Evolutionary conservation across 2,888 invertebrate genomes (phyloP).

Genomic region (Synergus japonicus): DNA sequence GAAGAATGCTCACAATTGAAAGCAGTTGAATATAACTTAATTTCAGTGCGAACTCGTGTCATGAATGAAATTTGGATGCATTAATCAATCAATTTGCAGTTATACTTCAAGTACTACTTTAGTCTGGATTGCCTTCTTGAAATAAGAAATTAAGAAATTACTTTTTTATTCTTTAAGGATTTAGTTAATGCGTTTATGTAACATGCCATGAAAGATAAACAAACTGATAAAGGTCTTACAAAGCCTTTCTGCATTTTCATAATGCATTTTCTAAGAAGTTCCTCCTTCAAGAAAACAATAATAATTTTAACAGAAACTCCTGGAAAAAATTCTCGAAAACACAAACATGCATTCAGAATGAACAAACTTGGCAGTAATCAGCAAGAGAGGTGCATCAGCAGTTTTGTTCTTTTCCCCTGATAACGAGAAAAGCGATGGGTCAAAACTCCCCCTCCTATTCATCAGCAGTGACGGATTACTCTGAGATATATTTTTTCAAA

Average conservation of each 20-base stretch:
- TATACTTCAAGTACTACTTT: neutral
- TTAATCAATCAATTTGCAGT: neutral
- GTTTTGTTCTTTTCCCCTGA: conserved; percentile 30
- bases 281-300: conserved; percentile 23
- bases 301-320: conserved; percentile 30
- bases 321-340: conserved; percentile 33
- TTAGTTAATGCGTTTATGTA: neutral
- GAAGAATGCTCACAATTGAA: conserved; percentile 11
- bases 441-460: conserved; percentile 8
- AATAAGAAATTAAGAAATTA: neutral
- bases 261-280: conserved; percentile 16
- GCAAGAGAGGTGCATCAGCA: conserved; percentile 34
- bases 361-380: conserved; percentile 36
- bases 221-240: neutral
- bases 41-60: neutral
- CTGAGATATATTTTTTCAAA: neutral
- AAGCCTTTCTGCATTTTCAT: neutral
- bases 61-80: neutral
- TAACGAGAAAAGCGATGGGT: conserved; percentile 32
- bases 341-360: conserved; percentile 13
- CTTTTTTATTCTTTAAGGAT: neutral
- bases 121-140: neutral
- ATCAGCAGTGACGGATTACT: conserved; percentile 1
- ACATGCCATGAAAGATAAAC: neutral
- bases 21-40: conserved; percentile 5